Evolutionary conservation across 2,888 invertebrate genomes (phyloP).

Genomic region (Drosophila gaucha): DNA sequence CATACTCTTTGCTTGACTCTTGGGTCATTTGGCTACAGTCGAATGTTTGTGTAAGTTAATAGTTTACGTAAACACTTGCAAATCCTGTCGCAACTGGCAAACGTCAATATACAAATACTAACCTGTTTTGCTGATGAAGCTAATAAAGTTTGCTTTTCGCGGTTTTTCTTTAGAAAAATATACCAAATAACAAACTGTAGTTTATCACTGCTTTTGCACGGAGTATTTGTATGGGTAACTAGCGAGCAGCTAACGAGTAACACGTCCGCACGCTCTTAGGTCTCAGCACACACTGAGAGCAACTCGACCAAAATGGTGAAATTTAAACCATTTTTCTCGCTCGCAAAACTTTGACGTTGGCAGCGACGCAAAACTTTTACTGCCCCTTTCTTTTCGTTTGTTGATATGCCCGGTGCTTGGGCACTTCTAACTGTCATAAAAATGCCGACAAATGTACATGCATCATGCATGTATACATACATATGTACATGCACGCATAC

Average conservation of each 20-base stretch:
- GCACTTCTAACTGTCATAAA: background rate
- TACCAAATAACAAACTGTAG: conserved; percentile 14
- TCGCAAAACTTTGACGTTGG: conserved; percentile 15
- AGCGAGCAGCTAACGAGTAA: conserved; percentile 10
- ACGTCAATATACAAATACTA: conserved; percentile 32
- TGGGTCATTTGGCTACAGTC: conserved; percentile 16
- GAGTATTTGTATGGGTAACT: conserved; percentile 13
- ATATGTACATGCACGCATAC: background rate
- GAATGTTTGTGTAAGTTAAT: conserved; percentile 20
- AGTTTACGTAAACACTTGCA: conserved; percentile 54
- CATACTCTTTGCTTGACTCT: background rate
- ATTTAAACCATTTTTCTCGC: conserved; percentile 62
- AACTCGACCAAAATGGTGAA: conserved; percentile 41
- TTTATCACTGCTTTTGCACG: conserved; percentile 7
- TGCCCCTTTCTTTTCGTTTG: conserved; percentile 22
- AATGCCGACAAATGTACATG: background rate
- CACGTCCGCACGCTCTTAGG: conserved; percentile 65
- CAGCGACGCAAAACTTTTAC: conserved; percentile 50
- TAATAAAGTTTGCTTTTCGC: conserved; percentile 38
- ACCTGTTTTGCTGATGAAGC: conserved; percentile 44
- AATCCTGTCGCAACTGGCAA: conserved; percentile 42
- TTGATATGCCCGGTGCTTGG: conserved; percentile 6
- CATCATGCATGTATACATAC: background rate
- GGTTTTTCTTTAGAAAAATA: conserved; percentile 18
- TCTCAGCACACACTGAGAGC: conserved; percentile 74